phyloP scores from a whole-genome alignment of 92 coral and sea anemone genomes.

The Actinostola sp. region DNA sequence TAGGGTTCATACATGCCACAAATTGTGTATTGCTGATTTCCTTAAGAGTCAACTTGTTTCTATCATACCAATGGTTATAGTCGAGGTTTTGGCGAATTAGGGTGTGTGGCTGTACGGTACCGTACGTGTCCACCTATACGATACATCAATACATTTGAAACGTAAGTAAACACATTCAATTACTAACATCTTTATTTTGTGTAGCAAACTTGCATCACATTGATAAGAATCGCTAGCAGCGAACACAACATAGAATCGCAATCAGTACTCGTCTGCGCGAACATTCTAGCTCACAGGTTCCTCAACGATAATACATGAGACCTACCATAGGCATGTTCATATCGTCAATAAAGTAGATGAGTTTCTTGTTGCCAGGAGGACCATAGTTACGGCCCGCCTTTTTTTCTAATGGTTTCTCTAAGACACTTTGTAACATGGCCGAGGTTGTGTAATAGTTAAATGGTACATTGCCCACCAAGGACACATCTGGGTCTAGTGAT shows the following conservation, averaged over 20 bases:
- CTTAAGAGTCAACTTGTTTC: conserved; percentile 89
- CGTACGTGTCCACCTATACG: conserved; percentile 96
- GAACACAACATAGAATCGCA: too few species aligned
- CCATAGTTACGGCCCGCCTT: conserved; percentile 99
- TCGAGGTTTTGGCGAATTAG: conserved; percentile 97
- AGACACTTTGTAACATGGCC: conserved; percentile 94
- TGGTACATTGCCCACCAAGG: conserved; percentile 94
- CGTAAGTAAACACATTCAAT: too few species aligned
- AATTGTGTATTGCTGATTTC: conserved; percentile 97
- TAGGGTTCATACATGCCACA: conserved; percentile 99
- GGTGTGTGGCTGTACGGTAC: conserved; percentile 99
- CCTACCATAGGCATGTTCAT: conserved; percentile 99
- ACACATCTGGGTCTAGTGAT: conserved; percentile 87
- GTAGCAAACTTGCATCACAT: too few species aligned
- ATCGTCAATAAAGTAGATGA: conserved; percentile 95
- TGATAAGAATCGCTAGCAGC: too few species aligned
- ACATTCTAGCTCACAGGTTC: too few species aligned
- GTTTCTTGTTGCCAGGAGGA: conserved; percentile 95
- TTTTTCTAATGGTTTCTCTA: conserved; percentile 97
- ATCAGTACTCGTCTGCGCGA: too few species aligned
- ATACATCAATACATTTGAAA: background rate
- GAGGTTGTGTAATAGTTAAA: conserved; percentile 99
- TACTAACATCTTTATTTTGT: too few species aligned
- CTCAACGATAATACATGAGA: too few species aligned
- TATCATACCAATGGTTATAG: conserved; percentile 96